A percentile compares a stretch with the other conserved stretches of the same genome.
phyloP scores from a whole-genome alignment of 1,140 invertebrate genomes.

The Heliconius hermathena region DNA sequence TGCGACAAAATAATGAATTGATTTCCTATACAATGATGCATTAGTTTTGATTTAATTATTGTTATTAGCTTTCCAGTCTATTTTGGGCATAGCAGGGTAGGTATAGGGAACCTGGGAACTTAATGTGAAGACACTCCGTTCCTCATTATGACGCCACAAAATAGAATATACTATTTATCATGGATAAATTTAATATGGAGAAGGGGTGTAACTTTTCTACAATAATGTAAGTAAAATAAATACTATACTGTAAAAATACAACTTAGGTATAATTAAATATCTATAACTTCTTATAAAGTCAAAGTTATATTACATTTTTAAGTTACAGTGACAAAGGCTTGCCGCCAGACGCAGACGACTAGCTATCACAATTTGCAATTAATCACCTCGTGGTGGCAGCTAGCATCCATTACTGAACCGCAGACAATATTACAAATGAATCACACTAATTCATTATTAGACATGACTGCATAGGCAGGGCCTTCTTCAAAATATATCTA shows the following conservation, averaged over 20 bases:
- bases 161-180: too few species aligned
- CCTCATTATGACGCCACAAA: too few species aligned
- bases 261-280: too few species aligned
- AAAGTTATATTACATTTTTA: neutral
- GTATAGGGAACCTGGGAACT: too few species aligned
- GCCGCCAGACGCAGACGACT: conserved; percentile 25
- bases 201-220: too few species aligned
- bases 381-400: conserved; percentile 32
- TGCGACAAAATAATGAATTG: conserved; percentile 15
- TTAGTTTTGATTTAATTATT: neutral
- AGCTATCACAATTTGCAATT: conserved; percentile 38
- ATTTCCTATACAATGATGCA: conserved; percentile 1
- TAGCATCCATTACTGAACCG: conserved; percentile 30
- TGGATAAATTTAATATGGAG: too few species aligned
- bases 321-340: neutral
- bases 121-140: too few species aligned
- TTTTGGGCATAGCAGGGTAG: too few species aligned
- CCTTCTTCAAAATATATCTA: neutral
- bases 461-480: neutral
- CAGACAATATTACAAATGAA: conserved; percentile 40
- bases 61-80: too few species aligned
- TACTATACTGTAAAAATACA: too few species aligned
- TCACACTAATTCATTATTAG: conserved; percentile 18
- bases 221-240: too few species aligned
- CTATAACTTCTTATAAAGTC: too few species aligned